Base-by-base conservation (phyloP, 30 jellyfish, hydroid and myxozoan species). In the Chrysaora quinquecirrha region DNA sequence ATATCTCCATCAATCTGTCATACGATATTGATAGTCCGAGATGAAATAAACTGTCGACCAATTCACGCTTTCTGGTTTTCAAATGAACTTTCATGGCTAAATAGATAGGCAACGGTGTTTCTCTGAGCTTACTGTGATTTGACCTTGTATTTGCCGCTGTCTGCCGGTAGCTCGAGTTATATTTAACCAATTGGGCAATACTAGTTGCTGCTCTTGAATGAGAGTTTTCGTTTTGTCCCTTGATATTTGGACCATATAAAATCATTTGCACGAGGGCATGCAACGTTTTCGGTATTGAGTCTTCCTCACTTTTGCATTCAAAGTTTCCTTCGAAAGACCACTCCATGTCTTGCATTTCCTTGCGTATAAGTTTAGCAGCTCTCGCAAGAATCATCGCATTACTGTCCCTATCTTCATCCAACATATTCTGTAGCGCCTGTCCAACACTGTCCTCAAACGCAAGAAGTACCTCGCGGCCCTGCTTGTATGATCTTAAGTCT, bases 401-500 rank as follows among this genome's bases (percentile, higher is more conserved):
- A 34, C 21, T 10, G 12, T 33, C 24, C 32, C 35, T 31, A 34
- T 34, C 32, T 16, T 46, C 62, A n/a, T n/a, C n/a, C n/a, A n/a
- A n/a, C 62, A 14, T 14, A 38, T 67, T 28, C 27, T 48, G 24
- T 48, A 75, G 19, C 12, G 50, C 76, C 1, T 31, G 23, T 12
- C 78, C 87, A 21, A 56, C 34, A 27, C 52, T 77, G 3, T 24
- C 46, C 30, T 29, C 33, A 24, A 54, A 27, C 20, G 49, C 71
- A 1, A 75, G 32, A 23, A 75, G 54, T 18, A 75, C 76, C 29
- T 75, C 87, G 12, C 71, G 69, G 9, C 89, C 89, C 48, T 78
- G 34, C 22, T 9, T 35, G 47, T 60, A 29, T 1, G 89, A 67
- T 24, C 35, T 43, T 34, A 78, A 58, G 43, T 78, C 89, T 34